Evolutionary conservation across 1,140 invertebrate species (phyloP).

Genomic region (Drosophila bocqueti): DNA sequence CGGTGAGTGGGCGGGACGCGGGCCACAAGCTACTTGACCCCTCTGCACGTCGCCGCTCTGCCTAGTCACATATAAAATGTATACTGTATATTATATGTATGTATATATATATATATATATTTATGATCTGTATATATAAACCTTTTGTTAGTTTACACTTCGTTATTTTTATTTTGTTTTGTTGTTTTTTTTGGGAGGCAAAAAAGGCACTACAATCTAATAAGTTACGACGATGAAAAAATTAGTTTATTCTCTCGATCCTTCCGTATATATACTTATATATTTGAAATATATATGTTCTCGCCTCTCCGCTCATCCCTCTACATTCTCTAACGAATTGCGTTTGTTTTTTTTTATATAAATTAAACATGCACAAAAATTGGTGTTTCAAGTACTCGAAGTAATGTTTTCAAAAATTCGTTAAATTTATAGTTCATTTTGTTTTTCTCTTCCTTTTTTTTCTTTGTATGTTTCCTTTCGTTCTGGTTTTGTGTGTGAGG

Average conservation of each 20-base stretch:
- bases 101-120: slow-evolving; percentile 42
- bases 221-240: slow-evolving; percentile 72
- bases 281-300: slow-evolving; percentile 38
- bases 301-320: slow-evolving; percentile 13
- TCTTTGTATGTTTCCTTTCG: slow-evolving; percentile 11
- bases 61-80: slow-evolving; percentile 41
- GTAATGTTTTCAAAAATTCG: slow-evolving; percentile 69
- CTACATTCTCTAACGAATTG: slow-evolving; percentile 36
- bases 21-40: slow-evolving; percentile 19
- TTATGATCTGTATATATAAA: slow-evolving; percentile 63
- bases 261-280: slow-evolving; percentile 27
- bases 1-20: background rate
- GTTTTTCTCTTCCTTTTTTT: slow-evolving; percentile 8
- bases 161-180: slow-evolving; percentile 35
- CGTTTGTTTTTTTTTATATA: slow-evolving; percentile 21
- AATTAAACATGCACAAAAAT: slow-evolving; percentile 63
- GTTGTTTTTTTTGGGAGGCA: slow-evolving; percentile 63
- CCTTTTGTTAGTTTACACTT: slow-evolving; percentile 62
- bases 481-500: slow-evolving; percentile 40
- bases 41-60: slow-evolving; percentile 5
- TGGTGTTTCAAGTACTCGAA: slow-evolving; percentile 79
- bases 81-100: slow-evolving; percentile 40
- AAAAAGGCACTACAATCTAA: slow-evolving; percentile 84
- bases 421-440: slow-evolving; percentile 40
- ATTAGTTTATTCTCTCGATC: slow-evolving; percentile 41